Evolutionary conservation across 2,113 vertebrate species (phyloP).

Genomic region (Hirundichthys speculiger): DNA sequence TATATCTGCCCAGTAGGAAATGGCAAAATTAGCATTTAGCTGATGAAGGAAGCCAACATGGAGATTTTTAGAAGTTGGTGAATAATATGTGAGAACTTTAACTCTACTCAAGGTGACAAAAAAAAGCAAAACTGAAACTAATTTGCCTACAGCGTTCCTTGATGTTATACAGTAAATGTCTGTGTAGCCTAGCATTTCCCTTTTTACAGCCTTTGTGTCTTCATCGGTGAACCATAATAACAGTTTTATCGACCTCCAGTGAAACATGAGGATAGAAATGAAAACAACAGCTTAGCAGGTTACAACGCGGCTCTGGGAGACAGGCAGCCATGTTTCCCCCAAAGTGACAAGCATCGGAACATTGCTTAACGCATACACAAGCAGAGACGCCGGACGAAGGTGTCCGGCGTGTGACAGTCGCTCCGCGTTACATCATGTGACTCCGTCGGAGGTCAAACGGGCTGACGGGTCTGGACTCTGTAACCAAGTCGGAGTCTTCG

Average conservation of each 20-base stretch:
- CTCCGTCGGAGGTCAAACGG: constrained; percentile 30
- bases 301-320: constrained; percentile 50
- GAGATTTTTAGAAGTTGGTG: background rate
- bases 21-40: background rate
- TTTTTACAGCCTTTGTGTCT: constrained; percentile 31
- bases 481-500: constrained; percentile 25
- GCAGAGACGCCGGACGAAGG: constrained; percentile 37
- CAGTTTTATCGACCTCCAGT: constrained; percentile 32
- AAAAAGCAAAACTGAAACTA: background rate
- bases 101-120: constrained; percentile 9
- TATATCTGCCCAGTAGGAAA: background rate
- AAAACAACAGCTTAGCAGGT: constrained; percentile 46
- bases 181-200: constrained; percentile 25
- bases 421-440: constrained; percentile 15
- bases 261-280: constrained; percentile 48
- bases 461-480: constrained; percentile 40
- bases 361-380: constrained; percentile 62
- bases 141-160: constrained; percentile 14
- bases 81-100: background rate
- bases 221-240: constrained; percentile 36
- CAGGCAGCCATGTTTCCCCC: constrained; percentile 33
- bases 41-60: constrained; percentile 1
- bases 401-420: constrained; percentile 45
- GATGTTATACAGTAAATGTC: constrained; percentile 6
- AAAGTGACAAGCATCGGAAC: constrained; percentile 44